Evolutionary conservation across 2,113 vertebrate species (phyloP).

Genomic region (Gracilinanus agilis): DNA sequence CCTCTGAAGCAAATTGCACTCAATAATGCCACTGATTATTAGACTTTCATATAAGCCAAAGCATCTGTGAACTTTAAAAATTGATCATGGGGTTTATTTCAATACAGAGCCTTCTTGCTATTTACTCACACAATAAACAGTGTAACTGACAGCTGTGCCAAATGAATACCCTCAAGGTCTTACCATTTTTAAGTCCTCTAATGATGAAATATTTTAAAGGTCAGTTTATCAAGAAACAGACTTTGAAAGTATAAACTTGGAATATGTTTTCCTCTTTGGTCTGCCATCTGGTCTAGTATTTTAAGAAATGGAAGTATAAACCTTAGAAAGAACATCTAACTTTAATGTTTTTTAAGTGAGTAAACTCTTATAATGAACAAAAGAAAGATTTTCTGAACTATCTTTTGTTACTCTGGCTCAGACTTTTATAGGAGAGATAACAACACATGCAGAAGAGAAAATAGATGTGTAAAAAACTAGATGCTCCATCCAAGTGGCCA

Average conservation of each 20-base stretch:
- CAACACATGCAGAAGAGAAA: too few relatives aligned
- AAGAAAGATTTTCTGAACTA: too few relatives aligned
- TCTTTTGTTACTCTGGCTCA: too few relatives aligned
- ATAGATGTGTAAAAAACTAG: too few relatives aligned
- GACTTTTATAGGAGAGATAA: too few relatives aligned
- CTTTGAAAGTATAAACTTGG: slow-evolving; percentile 10
- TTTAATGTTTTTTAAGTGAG: too few relatives aligned
- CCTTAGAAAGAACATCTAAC: too few relatives aligned
- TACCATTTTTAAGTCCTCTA: neutral
- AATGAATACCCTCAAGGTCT: fast-evolving
- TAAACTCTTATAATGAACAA: too few relatives aligned
- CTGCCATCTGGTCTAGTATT: neutral
- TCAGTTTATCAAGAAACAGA: neutral
- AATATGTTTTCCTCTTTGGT: neutral
- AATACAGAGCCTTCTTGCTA: neutral
- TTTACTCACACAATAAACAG: neutral
- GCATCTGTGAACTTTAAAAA: neutral
- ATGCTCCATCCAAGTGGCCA: too few relatives aligned
- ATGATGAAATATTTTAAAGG: slow-evolving; percentile 19
- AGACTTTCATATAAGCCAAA: neutral
- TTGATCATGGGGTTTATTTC: neutral
- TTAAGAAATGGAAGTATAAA: neutral
- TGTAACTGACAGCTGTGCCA: neutral
- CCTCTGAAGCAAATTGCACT: neutral
- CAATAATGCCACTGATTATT: neutral